Evolutionary conservation across 2,113 vertebrate genomes (phyloP), one percentile per base, ranked within the genome.

Genomic region (Chloebia gouldiae): DNA sequence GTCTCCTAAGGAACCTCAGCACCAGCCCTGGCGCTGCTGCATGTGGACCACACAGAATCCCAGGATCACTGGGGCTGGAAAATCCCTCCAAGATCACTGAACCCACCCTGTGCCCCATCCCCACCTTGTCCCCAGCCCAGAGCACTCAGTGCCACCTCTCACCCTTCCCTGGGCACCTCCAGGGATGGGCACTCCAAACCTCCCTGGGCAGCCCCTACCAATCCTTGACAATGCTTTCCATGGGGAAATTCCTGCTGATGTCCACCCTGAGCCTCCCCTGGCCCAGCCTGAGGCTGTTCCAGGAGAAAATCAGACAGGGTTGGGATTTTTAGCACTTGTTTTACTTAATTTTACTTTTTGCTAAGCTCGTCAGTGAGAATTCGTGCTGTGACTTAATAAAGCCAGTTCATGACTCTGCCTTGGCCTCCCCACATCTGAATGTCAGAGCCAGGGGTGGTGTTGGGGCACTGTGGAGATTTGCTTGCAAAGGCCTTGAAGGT

Each of bases 71-170:
- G 49, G 31, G 49, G 40, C 3, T 79, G 75, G 85, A 22, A 42
- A 35, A 49, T 7, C 13, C 11, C 20, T 25, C 25, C 49, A 17
- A 4, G 35, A 5, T 17, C 66, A 35, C 0, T 1, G 5, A 71
- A 2, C 3, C 35, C 40, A 7, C 4, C 1, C 40, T 79, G 65
- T 47, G 40, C 30, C 40, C 0, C 0, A 12, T 21, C 2, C 40
- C 47, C 56, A 35, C 24, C 39, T 5, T 69, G 39, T 39, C 63
- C 63, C 56, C 56, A 42, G 30, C 71, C 25, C 82, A 35, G 51
- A 25, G 61, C 25, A 0, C 71, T 31, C 1, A 76, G 53, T 50
- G 56, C 56, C 73, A n/a, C 15, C 0, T 19, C n/a, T n/a, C n/a
- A n/a, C n/a, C n/a, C n/a, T n/a, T n/a, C n/a, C n/a, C n/a, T n/a